Percentiles rank a stretch among this genome's conserved stretches.
phyloP scores from a whole-genome alignment of 2,888 invertebrate genomes.

The Acronicta psi region DNA sequence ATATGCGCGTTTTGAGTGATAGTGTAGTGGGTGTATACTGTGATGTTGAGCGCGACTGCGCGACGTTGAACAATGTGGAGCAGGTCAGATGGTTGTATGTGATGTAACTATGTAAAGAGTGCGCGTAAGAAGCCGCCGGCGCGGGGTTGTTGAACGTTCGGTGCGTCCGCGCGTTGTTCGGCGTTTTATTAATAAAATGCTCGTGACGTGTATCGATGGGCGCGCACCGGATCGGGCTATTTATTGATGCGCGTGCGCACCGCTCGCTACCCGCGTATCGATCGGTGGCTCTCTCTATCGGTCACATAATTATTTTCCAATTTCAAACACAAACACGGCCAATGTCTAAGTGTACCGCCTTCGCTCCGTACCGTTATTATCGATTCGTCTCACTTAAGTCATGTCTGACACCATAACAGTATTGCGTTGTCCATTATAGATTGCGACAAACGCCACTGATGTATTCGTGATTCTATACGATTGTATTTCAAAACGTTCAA shows the following conservation, averaged over 20 bases:
- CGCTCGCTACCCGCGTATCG: conserved; percentile 65
- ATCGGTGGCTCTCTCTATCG: conserved; percentile 65
- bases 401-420: conserved; percentile 58
- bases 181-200: conserved; percentile 87
- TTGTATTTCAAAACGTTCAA: conserved; percentile 44
- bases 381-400: conserved; percentile 63
- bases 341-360: conserved; percentile 52
- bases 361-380: conserved; percentile 54
- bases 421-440: conserved; percentile 53
- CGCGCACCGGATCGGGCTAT: conserved; percentile 80
- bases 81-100: conserved; percentile 64
- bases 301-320: conserved; percentile 52
- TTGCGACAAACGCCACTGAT: conserved; percentile 54
- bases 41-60: conserved; percentile 42
- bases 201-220: conserved; percentile 84
- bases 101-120: conserved; percentile 73
- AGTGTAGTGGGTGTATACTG: conserved; percentile 17
- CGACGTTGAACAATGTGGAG: conserved; percentile 60
- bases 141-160: conserved; percentile 85
- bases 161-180: conserved; percentile 75
- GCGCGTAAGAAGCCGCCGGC: conserved; percentile 69
- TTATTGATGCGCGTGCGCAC: conserved; percentile 82
- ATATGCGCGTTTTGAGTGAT: conserved; percentile 22
- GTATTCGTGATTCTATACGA: conserved; percentile 47
- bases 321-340: conserved; percentile 50